These are phyloP conservation scores for Amphiura filiformis DNA, from an alignment of 35 echinoderm and acorn worm species.

Conservation along the genomic window DNA sequence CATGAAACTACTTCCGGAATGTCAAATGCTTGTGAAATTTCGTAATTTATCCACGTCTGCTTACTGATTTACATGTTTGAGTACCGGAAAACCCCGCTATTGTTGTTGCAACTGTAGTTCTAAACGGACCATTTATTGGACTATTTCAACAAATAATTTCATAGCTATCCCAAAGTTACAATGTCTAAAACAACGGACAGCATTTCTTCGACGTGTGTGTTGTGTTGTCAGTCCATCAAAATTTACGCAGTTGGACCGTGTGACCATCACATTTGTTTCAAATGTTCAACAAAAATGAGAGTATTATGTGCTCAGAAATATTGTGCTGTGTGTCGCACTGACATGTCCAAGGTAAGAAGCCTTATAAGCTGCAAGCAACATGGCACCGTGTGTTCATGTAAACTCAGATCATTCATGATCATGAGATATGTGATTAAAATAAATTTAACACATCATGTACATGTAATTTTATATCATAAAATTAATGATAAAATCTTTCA, in stretches of 20 bases:
- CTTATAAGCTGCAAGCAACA: too few species aligned
- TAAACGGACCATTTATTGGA: too few species aligned
- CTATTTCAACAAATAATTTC: too few species aligned
- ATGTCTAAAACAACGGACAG: conserved; percentile 98
- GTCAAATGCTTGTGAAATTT: not conserved
- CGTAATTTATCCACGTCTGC: not conserved
- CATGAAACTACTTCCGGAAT: not conserved
- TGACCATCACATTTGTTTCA: conserved; percentile 84
- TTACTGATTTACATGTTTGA: not conserved
- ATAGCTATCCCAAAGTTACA: not conserved
- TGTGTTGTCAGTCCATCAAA: conserved; percentile 88
- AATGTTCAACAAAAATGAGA: conserved; percentile 92
- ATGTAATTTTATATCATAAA: too few species aligned
- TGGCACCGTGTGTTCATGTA: too few species aligned
- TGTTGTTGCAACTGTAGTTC: too few species aligned
- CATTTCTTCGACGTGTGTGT: conserved; percentile 79
- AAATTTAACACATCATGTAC: too few species aligned
- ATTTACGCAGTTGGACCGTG: conserved; percentile 79
- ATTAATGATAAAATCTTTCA: too few species aligned
- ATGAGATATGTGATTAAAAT: too few species aligned
- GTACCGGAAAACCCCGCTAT: not conserved
- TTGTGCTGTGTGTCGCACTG: conserved; percentile 86
- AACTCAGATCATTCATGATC: too few species aligned
- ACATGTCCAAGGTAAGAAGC: conserved; percentile 77
- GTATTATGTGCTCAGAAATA: conserved; percentile 83